Base-by-base conservation (phyloP, 2,797 vertebrate species). In the Glossophaga mutica region DNA sequence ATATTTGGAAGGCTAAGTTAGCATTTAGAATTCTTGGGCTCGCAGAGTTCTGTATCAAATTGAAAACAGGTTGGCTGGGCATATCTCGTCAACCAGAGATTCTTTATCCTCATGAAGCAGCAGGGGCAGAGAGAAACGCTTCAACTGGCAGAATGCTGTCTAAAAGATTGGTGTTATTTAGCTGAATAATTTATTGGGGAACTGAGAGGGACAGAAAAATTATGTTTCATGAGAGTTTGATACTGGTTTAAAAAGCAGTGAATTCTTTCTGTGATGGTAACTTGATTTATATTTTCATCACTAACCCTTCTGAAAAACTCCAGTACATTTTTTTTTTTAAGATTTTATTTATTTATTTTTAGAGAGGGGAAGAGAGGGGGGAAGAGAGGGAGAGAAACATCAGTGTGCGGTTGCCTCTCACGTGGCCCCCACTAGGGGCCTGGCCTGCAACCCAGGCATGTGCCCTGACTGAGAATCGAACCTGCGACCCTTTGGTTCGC, bases 281-380 rank as follows among this genome's bases (percentile, higher is more conserved):
- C 92, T 22, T 90, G 34, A 50, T 59, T 44, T 85, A 90, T 68
- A 59, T 15, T 94, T 85, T 68, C 6, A 34, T 44, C 34, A 18
- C n/a, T 68, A 29, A n/a, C 24, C 2, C 71, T 15, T 37, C 8
- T 5, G 44, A 21, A 37, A 42, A 74, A 68, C 19, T 5, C 39
- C 42, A 62, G n/a, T 32, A 89, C 48, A 76, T 67, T 44, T 85
- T 89, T 89, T n/a, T n/a, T n/a, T n/a, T n/a, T n/a, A n/a, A n/a
- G n/a, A n/a, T n/a, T n/a, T n/a, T n/a, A n/a, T n/a, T n/a, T n/a
- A n/a, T n/a, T n/a, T n/a, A n/a, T n/a, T n/a, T n/a, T n/a, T n/a
- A n/a, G n/a, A n/a, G n/a, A n/a, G n/a, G n/a, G n/a, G n/a, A n/a
- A n/a, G n/a, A n/a, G n/a, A n/a, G n/a, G n/a, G n/a, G n/a, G n/a